Evolutionary conservation across 2,797 vertebrate genomes (phyloP).

Genomic region (Oceanodroma leucorhoa): DNA sequence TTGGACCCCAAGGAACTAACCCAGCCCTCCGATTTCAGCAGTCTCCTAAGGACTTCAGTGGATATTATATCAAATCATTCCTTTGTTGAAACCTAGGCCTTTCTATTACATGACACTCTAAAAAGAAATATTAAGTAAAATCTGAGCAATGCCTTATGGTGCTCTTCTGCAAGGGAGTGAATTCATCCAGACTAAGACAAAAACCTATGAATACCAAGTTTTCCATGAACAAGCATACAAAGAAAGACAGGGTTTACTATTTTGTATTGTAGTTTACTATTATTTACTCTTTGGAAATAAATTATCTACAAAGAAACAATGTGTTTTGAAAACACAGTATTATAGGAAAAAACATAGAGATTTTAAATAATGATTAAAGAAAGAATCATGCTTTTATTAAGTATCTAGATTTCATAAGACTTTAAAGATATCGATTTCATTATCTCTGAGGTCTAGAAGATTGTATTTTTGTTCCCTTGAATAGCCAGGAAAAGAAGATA

Average conservation of each 20-base stretch:
- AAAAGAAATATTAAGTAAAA: not conserved
- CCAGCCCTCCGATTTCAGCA: not conserved
- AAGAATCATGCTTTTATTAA: slow-evolving; percentile 26
- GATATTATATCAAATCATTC: not conserved
- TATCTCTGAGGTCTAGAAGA: slow-evolving; percentile 22
- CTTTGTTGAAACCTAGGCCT: not conserved
- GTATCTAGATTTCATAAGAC: slow-evolving; percentile 49
- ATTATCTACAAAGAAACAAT: not conserved
- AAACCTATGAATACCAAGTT: not conserved
- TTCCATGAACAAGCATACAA: not conserved
- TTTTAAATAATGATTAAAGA: not conserved
- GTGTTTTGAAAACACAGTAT: not conserved
- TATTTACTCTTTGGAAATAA: not conserved
- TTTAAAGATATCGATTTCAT: slow-evolving; percentile 41
- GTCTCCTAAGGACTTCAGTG: not conserved
- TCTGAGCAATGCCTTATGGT: not conserved
- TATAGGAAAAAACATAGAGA: not conserved
- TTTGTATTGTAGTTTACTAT: not conserved
- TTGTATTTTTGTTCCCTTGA: slow-evolving; percentile 61
- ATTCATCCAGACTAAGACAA: not conserved
- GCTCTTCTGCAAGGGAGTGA: not conserved
- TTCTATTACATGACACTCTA: not conserved
- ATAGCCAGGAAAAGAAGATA: slow-evolving; percentile 72
- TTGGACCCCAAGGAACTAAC: not conserved
- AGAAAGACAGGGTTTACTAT: not conserved